phyloP scores from a whole-genome alignment of 37 sponge, comb jelly and placozoan genomes.

The Haliclona indistincta region DNA sequence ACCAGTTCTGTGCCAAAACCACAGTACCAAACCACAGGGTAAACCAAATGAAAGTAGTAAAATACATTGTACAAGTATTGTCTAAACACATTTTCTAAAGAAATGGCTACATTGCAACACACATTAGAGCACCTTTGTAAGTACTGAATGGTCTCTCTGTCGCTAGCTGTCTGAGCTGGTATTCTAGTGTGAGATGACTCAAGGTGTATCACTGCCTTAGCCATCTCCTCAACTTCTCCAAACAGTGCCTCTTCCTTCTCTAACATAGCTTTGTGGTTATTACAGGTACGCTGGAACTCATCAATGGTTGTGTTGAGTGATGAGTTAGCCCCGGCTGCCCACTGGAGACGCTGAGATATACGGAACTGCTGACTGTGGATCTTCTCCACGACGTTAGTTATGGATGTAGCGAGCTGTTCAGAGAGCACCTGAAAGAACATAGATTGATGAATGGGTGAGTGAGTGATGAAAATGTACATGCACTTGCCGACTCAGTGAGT shows the following conservation, averaged over 20 bases:
- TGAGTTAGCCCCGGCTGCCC: constrained; percentile 97
- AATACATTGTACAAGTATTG: too few relatives aligned
- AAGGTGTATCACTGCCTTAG: constrained; percentile 82
- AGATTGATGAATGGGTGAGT: neutral
- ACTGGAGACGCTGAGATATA: constrained; percentile 91
- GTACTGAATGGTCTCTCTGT: constrained; percentile 61
- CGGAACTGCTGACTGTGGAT: constrained; percentile 78
- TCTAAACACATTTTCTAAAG: too few relatives aligned
- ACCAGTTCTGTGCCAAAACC: too few relatives aligned
- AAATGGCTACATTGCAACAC: too few relatives aligned
- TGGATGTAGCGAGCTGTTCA: constrained; percentile 48
- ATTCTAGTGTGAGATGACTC: constrained; percentile 83
- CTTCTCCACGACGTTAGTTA: constrained; percentile 67
- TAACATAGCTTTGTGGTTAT: constrained; percentile 53
- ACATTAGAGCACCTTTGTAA: too few relatives aligned
- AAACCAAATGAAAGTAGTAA: too few relatives aligned
- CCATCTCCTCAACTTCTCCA: constrained; percentile 64
- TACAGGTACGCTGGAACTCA: constrained; percentile 77
- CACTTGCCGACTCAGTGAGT: too few relatives aligned
- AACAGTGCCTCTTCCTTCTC: constrained; percentile 74
- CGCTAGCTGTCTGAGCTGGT: constrained; percentile 48
- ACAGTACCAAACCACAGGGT: too few relatives aligned
- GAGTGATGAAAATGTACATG: too few relatives aligned
- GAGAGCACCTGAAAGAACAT: constrained; percentile 50
- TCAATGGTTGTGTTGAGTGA: constrained; percentile 70